These are phyloP conservation scores for Mylabris sibirica DNA, from an alignment of 2,888 invertebrate genomes.

Conservation along the genomic window DNA sequence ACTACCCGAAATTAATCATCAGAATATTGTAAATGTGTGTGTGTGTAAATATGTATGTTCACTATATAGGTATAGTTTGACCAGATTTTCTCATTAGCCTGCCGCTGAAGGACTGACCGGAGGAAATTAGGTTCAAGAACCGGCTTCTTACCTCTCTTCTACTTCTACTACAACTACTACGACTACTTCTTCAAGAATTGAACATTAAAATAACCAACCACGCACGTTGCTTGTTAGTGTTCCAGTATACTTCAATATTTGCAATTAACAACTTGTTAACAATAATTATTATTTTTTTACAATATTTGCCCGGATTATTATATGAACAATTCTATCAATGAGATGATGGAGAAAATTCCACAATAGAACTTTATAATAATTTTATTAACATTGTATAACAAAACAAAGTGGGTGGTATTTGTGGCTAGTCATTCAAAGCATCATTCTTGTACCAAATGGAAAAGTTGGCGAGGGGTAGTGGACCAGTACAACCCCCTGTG, in stretches of 20 bases:
- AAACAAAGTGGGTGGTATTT: slow-evolving; percentile 30
- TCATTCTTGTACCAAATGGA: not conserved
- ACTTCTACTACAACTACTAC: not conserved
- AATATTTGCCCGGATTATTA: not conserved
- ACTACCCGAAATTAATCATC: slow-evolving; percentile 47
- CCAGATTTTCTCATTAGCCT: slow-evolving; percentile 49
- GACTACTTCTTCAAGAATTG: not conserved
- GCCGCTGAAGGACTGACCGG: slow-evolving; percentile 43
- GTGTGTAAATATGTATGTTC: too few species aligned
- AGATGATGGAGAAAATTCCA: not conserved
- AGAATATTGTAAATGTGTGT: slow-evolving; percentile 30
- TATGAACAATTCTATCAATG: not conserved
- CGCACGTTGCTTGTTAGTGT: slow-evolving; percentile 10
- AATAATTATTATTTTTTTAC: not conserved
- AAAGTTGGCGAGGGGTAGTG: slow-evolving; percentile 30
- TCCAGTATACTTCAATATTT: not conserved
- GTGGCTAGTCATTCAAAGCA: slow-evolving; percentile 2
- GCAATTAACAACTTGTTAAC: not conserved
- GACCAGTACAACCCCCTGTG: slow-evolving; percentile 35
- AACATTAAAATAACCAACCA: slow-evolving; percentile 7
- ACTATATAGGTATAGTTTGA: slow-evolving; percentile 31
- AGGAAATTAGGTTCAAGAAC: slow-evolving; percentile 46
- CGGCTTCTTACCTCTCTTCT: slow-evolving; percentile 39
- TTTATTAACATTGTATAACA: not conserved
- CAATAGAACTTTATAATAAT: not conserved